Base-by-base conservation (phyloP, 2,888 invertebrate species). In the Achlya flavicornis region DNA sequence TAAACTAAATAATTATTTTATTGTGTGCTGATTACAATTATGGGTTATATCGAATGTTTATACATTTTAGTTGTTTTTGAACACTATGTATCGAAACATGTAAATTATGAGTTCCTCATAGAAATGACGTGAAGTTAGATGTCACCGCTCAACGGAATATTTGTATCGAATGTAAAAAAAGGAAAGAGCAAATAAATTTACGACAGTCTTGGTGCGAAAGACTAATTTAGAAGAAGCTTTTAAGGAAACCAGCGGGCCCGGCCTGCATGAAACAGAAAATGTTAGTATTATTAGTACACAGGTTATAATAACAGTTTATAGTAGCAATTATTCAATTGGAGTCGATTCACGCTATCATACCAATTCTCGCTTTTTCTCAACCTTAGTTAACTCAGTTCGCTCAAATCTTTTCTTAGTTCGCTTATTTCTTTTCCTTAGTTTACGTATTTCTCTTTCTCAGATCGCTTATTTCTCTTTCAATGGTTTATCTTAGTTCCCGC, bases 201-300 rank as follows among this genome's bases (percentile, higher is more conserved):
- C 79, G 90, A 91, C 93, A 93, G 93, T 93, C 93, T 93, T 93
- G 91, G 89, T 91, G 92, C 89, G 88, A 87, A 90, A 89, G 86
- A 87, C 83, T 90, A 91, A 91, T 88, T 97, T 97, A 98, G 96
- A 98, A 98, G 95, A 98, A 97, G 96, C 97, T 97, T 96, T 98
- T 98, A 94, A 98, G 96, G 96, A 98, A 98, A 95, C 97, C 97
- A 94, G 97, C 97, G 91, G 98, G 97, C 93, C 97, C 97, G 95
- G 97, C 97, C 97, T 98, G 87, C 81, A 82, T 85, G 89, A 77
- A 89, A 90, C 82, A 90, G 81, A 90, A 60, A 85, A 76, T 63
- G 73, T 83, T 81, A 81, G 76, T 80, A 66, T 57, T 70, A 76
- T 86, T 84, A 85, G 78, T 82, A 71, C 57, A 71, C 26, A 19